Percentiles rank a stretch among this genome's conserved stretches.
Conservation (phyloP, 2,797 vertebrate species). For the Triplophysa yarkandensis region DNA sequence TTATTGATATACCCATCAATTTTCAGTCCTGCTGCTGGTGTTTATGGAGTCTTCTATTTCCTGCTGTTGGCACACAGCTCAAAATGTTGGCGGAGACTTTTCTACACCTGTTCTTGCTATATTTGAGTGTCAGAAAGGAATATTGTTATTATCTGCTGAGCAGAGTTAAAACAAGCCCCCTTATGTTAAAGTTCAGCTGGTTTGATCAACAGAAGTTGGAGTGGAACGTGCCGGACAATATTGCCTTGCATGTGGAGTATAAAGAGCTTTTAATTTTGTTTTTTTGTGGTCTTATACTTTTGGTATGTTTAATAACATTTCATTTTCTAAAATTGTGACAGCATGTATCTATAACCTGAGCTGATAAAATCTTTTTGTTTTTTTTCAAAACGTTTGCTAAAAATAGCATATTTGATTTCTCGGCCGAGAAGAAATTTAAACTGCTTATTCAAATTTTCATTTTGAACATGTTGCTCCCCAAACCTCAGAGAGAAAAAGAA, state of each 20-base stretch:
- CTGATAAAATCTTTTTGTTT: slow-evolving; percentile 34
- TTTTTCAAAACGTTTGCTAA: slow-evolving; percentile 20
- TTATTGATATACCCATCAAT: background rate
- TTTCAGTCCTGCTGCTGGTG: slow-evolving; percentile 8
- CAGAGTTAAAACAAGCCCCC: slow-evolving; percentile 26
- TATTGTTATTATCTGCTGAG: slow-evolving; percentile 32
- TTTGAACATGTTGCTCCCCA: slow-evolving; percentile 11
- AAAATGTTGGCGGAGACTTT: slow-evolving; percentile 19
- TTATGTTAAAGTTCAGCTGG: slow-evolving; percentile 38
- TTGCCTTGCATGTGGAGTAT: background rate
- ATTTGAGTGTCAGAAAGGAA: slow-evolving; percentile 31
- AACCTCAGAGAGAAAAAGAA: background rate
- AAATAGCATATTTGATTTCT: slow-evolving; percentile 19
- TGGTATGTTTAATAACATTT: no score
- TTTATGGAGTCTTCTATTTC: background rate
- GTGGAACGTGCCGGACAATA: background rate
- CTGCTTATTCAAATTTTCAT: slow-evolving; percentile 35
- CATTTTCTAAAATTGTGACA: background rate
- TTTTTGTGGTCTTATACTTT: background rate
- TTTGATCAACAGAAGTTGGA: slow-evolving; percentile 20
- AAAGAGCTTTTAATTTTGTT: background rate
- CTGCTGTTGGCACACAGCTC: slow-evolving; percentile 29
- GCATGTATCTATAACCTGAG: slow-evolving; percentile 6
- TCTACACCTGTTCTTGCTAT: slow-evolving; percentile 32
- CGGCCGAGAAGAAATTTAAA: background rate